Evolutionary conservation across 2,888 invertebrate genomes (phyloP), one percentile per base, ranked within the genome.

Genomic region (Notodonta ziczac): DNA sequence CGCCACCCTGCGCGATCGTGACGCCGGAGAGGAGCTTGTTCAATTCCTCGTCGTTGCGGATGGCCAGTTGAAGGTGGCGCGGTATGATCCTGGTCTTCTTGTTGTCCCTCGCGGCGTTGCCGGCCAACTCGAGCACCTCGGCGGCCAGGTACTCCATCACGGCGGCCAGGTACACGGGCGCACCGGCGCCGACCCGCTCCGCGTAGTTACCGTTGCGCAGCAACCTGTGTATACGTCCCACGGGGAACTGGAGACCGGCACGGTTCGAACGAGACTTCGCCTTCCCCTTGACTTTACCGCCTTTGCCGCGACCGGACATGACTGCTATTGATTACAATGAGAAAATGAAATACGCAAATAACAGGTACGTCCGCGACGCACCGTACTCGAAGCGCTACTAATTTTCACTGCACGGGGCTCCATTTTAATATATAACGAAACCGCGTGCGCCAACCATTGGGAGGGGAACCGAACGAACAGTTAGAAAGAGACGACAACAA

Each of bases 1-100:
- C 97, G 81, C 97, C 97, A 70, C 97, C 97, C 88, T 97, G 96
- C 46, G 97, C 96, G 78, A 97, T 97, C 48, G 97, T 97, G 9
- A 97, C 97, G 44, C 96, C 96, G 1, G 95, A 95, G 24, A 97
- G 86, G 2, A 97, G 88, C 83, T 96, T 96, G 88, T 96, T 97
- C 82, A 97, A 89, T 82, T 97, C 97, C 78, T 97, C 97, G 84
- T 97, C 97, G 83, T 97, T 97, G 54, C 96, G 93, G 71, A 97
- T 96, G 57, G 97, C 97, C 74, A 97, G 80, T 81, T 97, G 97
- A 13, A 97, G 88, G 86, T 97, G 97, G 64, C 97, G 94, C 0
- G 97, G 96, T 69, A 96, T 96, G 80, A 97, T 97, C 81, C 95
- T 92, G 10, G 95, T 94, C 83, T 96, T 96, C 86, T 96, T 96